Percentiles rank a stretch among this genome's conserved stretches.
Evolutionary conservation across 1,140 invertebrate genomes (phyloP).

Genomic region (Epicauta chinensis): DNA sequence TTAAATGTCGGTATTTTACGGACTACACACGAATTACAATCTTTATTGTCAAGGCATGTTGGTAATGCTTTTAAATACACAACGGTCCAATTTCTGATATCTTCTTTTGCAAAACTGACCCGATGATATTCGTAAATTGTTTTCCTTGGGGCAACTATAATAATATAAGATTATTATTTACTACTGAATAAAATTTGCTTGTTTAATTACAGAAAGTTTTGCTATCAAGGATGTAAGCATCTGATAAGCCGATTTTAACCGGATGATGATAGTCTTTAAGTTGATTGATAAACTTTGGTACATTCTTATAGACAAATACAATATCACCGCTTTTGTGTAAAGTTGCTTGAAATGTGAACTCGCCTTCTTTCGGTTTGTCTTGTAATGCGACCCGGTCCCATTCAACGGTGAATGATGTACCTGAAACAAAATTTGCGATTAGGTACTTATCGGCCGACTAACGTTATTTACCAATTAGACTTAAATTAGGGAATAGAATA

Average conservation of each 20-base stretch:
- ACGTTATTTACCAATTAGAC: too few relatives aligned
- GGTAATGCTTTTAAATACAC: conserved; percentile 77
- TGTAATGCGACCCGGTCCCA: conserved; percentile 88
- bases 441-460: too few relatives aligned
- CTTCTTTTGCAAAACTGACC: conserved; percentile 68
- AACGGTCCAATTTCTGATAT: conserved; percentile 76
- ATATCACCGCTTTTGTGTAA: conserved; percentile 85
- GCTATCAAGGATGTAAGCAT: conserved; percentile 95
- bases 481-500: too few relatives aligned
- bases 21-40: conserved; percentile 67
- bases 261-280: conserved; percentile 83
- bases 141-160: conserved; percentile 74
- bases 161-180: conserved; percentile 5
- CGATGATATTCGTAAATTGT: conserved; percentile 97
- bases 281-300: conserved; percentile 66
- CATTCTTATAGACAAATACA: conserved; percentile 81
- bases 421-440: too few relatives aligned
- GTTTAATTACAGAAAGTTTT: conserved; percentile 70
- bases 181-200: background rate
- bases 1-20: conserved; percentile 43
- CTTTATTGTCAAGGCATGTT: conserved; percentile 75
- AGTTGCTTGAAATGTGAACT: conserved; percentile 84
- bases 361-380: conserved; percentile 57
- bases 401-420: conserved; percentile 84
- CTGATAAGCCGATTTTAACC: conserved; percentile 95